phyloP scores from a whole-genome alignment of 2,888 invertebrate genomes.

The Alentia gelatinosa region DNA sequence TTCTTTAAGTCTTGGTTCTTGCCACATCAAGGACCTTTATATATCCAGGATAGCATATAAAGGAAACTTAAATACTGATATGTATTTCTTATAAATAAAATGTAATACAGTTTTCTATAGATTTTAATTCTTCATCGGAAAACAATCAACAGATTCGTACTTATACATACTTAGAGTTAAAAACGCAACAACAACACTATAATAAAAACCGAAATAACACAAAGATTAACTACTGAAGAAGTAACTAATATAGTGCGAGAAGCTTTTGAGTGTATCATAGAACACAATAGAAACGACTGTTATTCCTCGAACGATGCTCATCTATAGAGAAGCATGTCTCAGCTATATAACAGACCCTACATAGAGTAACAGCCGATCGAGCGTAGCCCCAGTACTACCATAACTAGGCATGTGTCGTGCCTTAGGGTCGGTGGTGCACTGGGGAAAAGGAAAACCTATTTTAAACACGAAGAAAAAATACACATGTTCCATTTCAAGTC shows the following conservation, averaged over 20 bases:
- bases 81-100: too few relatives aligned
- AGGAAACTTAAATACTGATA: too few relatives aligned
- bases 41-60: too few relatives aligned
- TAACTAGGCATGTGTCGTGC: neutral
- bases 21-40: too few relatives aligned
- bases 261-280: neutral
- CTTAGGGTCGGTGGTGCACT: neutral
- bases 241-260: neutral
- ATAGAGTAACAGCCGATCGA: neutral
- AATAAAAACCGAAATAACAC: neutral
- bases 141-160: too few relatives aligned
- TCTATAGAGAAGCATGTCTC: neutral
- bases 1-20: too few relatives aligned
- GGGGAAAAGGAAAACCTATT: neutral
- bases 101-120: too few relatives aligned
- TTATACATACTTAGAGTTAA: too few relatives aligned
- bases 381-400: neutral
- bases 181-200: neutral
- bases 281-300: neutral
- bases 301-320: neutral
- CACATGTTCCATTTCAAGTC: neutral
- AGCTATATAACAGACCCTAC: neutral
- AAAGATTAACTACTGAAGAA: constrained; percentile 19
- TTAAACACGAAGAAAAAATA: neutral
- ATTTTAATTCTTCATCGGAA: too few relatives aligned